A percentile compares a stretch with the other conserved stretches of the same genome.
Evolutionary conservation across 1,140 invertebrate species (phyloP).

Genomic region (Coptotermes formosanus): DNA sequence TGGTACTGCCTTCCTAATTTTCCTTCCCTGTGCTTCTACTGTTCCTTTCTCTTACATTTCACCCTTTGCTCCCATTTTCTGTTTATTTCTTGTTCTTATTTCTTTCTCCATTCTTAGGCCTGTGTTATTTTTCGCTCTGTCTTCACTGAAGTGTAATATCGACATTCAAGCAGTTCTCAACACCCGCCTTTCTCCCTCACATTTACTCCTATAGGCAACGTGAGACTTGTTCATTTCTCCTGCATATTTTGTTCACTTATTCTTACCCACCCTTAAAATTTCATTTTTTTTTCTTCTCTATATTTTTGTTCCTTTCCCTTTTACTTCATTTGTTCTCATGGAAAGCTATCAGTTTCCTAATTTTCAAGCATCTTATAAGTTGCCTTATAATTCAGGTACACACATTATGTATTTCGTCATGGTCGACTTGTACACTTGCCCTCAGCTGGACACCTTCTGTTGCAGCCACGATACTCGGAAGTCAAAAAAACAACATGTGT

Average conservation of each 20-base stretch:
- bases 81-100: background rate
- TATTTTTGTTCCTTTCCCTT: background rate
- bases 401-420: background rate
- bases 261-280: background rate
- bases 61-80: background rate
- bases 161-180: background rate
- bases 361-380: background rate
- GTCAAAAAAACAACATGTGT: no score
- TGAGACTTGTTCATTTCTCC: background rate
- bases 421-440: background rate
- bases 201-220: background rate
- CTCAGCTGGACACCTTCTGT: background rate
- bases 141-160: background rate
- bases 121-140: background rate
- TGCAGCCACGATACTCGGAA: background rate
- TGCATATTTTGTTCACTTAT: background rate
- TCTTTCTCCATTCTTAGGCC: background rate
- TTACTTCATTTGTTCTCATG: background rate
- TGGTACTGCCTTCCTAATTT: background rate
- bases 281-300: background rate
- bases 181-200: background rate
- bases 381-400: background rate
- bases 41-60: background rate
- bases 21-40: background rate
- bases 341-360: background rate